phyloP scores from a whole-genome alignment of 2,113 vertebrate genomes.

The Sinocyclocheilus grahami region DNA sequence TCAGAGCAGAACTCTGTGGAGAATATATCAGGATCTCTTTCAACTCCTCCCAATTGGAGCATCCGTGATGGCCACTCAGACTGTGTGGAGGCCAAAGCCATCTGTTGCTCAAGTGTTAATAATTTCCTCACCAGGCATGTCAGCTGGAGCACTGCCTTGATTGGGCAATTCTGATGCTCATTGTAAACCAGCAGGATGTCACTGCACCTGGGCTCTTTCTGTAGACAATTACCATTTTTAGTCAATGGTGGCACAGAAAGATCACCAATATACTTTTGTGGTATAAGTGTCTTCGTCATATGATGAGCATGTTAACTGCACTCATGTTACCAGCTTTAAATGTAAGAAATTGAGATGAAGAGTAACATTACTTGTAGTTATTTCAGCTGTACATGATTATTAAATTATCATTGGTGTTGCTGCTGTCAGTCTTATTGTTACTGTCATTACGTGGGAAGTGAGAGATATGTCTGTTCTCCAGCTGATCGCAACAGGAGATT shows the following conservation, averaged over 20 bases:
- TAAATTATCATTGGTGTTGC: background rate
- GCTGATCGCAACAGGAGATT: background rate
- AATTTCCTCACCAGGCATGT: slow-evolving; percentile 59
- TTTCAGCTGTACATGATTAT: background rate
- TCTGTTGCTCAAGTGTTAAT: slow-evolving; percentile 59
- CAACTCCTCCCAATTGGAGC: slow-evolving; percentile 30
- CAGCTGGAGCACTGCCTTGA: slow-evolving; percentile 59
- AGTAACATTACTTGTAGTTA: background rate
- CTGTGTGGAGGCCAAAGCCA: slow-evolving; percentile 53
- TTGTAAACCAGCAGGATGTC: slow-evolving; percentile 53
- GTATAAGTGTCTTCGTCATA: background rate
- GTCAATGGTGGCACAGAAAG: slow-evolving; percentile 19
- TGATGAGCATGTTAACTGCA: background rate
- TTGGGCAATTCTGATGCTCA: slow-evolving; percentile 57
- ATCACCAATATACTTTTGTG: slow-evolving; percentile 3
- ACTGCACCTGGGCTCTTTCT: slow-evolving; percentile 58
- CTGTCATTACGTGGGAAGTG: background rate
- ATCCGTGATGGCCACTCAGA: slow-evolving; percentile 41
- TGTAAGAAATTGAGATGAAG: slow-evolving; percentile 2
- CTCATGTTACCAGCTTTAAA: background rate
- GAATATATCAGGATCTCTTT: slow-evolving; percentile 31
- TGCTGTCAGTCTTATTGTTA: background rate
- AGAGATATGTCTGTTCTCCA: background rate
- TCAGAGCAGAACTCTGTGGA: slow-evolving; percentile 28
- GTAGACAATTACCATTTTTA: slow-evolving; percentile 54